Conservation (phyloP, 2,797 vertebrate genomes). For the Syngnathus rostellatus region DNA sequence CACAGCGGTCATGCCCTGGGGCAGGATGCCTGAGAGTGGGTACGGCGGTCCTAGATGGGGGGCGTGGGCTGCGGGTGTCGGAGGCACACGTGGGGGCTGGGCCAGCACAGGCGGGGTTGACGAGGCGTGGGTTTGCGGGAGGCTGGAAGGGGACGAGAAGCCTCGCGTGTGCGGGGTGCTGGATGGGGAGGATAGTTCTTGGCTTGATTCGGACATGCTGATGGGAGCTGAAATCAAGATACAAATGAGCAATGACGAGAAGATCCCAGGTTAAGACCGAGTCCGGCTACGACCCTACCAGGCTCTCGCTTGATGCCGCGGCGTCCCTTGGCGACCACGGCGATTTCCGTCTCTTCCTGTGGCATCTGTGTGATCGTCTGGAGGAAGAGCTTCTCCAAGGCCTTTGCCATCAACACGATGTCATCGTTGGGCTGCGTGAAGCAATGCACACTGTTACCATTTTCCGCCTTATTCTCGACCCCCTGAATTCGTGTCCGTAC, state of each 20-base stretch:
- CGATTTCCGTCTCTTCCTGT: slow-evolving; percentile 82
- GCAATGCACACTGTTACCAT: slow-evolving; percentile 15
- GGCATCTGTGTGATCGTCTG: slow-evolving; percentile 90
- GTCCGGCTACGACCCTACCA: slow-evolving; percentile 52
- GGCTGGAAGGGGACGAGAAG: slow-evolving; percentile 44
- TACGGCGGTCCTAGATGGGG: slow-evolving; percentile 62
- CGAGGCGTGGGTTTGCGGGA: slow-evolving; percentile 23
- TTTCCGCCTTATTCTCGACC: background rate
- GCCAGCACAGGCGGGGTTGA: slow-evolving; percentile 22
- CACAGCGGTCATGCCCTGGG: slow-evolving; percentile 74
- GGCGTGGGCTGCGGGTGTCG: slow-evolving; percentile 58
- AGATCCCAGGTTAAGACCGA: background rate
- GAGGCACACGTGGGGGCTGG: slow-evolving; percentile 53
- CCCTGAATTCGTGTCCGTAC: background rate
- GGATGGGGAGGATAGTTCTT: slow-evolving; percentile 57
- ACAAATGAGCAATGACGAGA: background rate
- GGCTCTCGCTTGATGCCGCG: slow-evolving; percentile 76
- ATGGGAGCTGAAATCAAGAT: slow-evolving; percentile 40
- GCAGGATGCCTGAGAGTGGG: slow-evolving; percentile 70
- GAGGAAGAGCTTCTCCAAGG: slow-evolving; percentile 87
- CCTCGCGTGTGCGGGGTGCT: slow-evolving; percentile 53
- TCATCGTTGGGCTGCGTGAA: slow-evolving; percentile 80
- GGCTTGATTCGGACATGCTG: slow-evolving; percentile 56
- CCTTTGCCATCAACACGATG: slow-evolving; percentile 89
- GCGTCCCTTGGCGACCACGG: slow-evolving; percentile 78